These are phyloP conservation scores for Cephus rjabovi DNA, from an alignment of 2,888 invertebrate genomes.

Conservation along the genomic window DNA sequence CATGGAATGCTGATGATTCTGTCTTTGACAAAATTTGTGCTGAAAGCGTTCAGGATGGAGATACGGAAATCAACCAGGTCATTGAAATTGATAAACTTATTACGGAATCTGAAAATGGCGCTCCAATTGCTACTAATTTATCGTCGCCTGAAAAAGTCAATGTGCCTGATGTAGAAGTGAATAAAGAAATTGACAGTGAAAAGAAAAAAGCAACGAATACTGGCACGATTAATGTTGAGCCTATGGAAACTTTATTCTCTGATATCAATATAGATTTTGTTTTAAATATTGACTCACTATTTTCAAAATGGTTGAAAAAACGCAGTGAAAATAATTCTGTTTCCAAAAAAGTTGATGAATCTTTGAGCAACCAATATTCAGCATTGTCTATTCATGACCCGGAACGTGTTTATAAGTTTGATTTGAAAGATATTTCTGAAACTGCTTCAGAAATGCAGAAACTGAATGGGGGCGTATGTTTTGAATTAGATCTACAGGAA, in stretches of 20 bases:
- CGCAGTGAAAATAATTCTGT: not conserved
- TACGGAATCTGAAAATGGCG: conserved; percentile 27
- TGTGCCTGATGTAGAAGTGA: not conserved
- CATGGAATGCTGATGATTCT: conserved; percentile 49
- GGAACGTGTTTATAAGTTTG: not conserved
- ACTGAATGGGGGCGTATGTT: conserved; percentile 37
- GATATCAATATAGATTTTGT: not conserved
- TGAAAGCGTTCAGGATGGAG: not conserved
- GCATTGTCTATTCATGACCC: not conserved
- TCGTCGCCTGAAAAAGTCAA: not conserved
- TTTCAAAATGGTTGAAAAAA: not conserved
- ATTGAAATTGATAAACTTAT: not conserved
- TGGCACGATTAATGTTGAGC: not conserved
- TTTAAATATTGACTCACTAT: not conserved
- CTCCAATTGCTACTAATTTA: conserved; percentile 9
- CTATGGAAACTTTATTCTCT: not conserved
- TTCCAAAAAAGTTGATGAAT: not conserved
- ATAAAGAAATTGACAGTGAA: not conserved
- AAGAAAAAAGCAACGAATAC: not conserved
- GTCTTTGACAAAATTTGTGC: conserved; percentile 50
- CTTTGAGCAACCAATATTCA: not conserved
- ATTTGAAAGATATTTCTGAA: conserved; percentile 17
- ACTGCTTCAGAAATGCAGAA: conserved; percentile 39
- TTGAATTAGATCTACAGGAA: conserved; percentile 41
- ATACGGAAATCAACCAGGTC: not conserved